Base-by-base conservation (phyloP, 2,888 invertebrate genomes). In the Drosophila subquinaria region DNA sequence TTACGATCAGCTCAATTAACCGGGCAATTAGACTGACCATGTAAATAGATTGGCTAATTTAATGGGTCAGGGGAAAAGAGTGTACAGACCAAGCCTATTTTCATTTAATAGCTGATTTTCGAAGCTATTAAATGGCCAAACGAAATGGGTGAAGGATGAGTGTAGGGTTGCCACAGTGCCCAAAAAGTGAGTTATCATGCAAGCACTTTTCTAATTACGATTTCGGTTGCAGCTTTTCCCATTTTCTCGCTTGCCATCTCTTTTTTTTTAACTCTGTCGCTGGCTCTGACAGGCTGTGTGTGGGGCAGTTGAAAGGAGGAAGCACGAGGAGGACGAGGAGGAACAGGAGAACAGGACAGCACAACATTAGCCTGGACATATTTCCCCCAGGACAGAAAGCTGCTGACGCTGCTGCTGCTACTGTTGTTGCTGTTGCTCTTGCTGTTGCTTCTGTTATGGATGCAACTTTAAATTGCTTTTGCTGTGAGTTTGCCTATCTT, bases 401-500 rank as follows among this genome's bases (percentile, higher is more conserved):
- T 42, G 63, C 62, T 69, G 51, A 62, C 73, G 62, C 45, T 77
- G 69, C 63, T 70, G 67, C 52, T 69, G 36, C 42, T 71, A 45
- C 3, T 63, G n/a, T 59, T 77, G 76, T 63, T n/a, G n/a, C n/a
- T n/a, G n/a, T n/a, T n/a, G n/a, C n/a, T n/a, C n/a, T n/a, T n/a
- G n/a, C n/a, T n/a, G n/a, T n/a, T 83, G 72, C 77, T 76, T 71
- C 75, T 83, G 89, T 89, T 89, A 73, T 89, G 90, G 89, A 89
- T 85, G 84, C 84, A 85, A 89, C 84, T 85, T 85, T 85, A 85
- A 85, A 85, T 85, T 85, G 90, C 85, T 89, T 85, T 89, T 59
- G 79, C 77, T 69, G 73, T 51, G 80, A 73, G 73, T 89, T 84
- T 69, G 55, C 62, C 53, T n/a, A 36, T 50, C 40, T 35, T 47